Conservation (phyloP, 2,113 vertebrate species). For the Corythaeola cristata region DNA sequence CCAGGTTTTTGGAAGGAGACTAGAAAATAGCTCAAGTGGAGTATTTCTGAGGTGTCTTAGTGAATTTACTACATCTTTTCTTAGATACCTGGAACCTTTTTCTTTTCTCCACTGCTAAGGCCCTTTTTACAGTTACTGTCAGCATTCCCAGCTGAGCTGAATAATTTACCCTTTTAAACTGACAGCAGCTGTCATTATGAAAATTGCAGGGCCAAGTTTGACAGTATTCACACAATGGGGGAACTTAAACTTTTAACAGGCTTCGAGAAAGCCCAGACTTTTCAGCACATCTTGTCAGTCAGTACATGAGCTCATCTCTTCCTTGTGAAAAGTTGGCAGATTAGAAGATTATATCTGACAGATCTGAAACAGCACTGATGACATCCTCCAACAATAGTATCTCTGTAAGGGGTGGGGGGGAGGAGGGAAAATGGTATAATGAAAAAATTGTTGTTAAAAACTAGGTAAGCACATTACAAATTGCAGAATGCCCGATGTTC, state of each 20-base stretch:
- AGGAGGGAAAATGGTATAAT: neutral
- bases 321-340: slow-evolving; percentile 70
- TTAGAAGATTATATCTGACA: slow-evolving; percentile 77
- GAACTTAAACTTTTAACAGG: slow-evolving; percentile 69
- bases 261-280: slow-evolving; percentile 64
- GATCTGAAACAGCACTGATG: slow-evolving; percentile 70
- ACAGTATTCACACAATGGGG: slow-evolving; percentile 62
- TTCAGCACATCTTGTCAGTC: slow-evolving; percentile 69
- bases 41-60: neutral
- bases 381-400: slow-evolving; percentile 45
- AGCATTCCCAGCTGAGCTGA: slow-evolving; percentile 63
- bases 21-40: neutral
- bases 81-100: neutral
- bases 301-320: slow-evolving; percentile 71
- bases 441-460: slow-evolving; percentile 52
- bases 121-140: slow-evolving; percentile 44
- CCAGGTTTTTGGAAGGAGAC: neutral
- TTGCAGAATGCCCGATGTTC: neutral
- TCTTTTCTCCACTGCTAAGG: neutral
- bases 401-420: neutral
- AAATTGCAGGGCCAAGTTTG: slow-evolving; percentile 66
- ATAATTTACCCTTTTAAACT: slow-evolving; percentile 69
- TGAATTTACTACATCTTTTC: neutral
- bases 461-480: slow-evolving; percentile 1
- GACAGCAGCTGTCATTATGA: slow-evolving; percentile 75